Evolutionary conservation across 2,113 vertebrate species (phyloP), one percentile per base, ranked within the genome.

Genomic region (Gadus chalcogrammus): DNA sequence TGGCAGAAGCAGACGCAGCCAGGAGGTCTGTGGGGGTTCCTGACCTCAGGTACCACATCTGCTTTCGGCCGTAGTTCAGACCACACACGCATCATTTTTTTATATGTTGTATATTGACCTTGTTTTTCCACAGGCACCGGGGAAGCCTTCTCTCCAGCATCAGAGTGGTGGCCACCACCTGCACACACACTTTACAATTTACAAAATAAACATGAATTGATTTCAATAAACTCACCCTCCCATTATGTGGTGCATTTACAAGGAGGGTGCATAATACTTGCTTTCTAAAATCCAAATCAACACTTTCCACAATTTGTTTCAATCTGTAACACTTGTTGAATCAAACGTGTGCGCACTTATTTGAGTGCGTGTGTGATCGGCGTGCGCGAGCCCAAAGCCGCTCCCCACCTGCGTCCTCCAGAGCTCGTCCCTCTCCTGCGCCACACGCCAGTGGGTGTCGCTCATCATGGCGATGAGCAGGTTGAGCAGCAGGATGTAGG

Each of bases 391-490:
- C 31, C 31, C 4, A 5, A 35, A 35, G 4, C 3, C 31, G 6
- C 31, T 68, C 24, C 83, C 75, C 42, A 97, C 96, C 95, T 97
- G 96, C 31, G 93, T 95, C 79, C 93, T 93, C 95, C 95, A 98
- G 77, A 98, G 93, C 79, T 99, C 95, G 16, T 98, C 95, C 64
- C 92, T 89, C 69, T 97, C 96, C 6, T 94, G 94, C 22, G 93
- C 94, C 68, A 99, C 95, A 68, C 94, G 90, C 95, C 94, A 96
- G 65, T 97, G 95, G 0, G 96, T 97, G 88, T 99, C 95, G 0
- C 94, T 94, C 97, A 99, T 99, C 94, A 98, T 98, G 84, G 95
- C 96, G 7, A 95, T 96, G 67, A 99, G 88, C 17, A 99, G 84
- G 72, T 98, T 98, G 56, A 98, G 90, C 87, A 98, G 93, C 1